Evolutionary conservation across 2,113 vertebrate genomes (phyloP), one percentile per base, ranked within the genome.

Genomic region (Parus major): DNA sequence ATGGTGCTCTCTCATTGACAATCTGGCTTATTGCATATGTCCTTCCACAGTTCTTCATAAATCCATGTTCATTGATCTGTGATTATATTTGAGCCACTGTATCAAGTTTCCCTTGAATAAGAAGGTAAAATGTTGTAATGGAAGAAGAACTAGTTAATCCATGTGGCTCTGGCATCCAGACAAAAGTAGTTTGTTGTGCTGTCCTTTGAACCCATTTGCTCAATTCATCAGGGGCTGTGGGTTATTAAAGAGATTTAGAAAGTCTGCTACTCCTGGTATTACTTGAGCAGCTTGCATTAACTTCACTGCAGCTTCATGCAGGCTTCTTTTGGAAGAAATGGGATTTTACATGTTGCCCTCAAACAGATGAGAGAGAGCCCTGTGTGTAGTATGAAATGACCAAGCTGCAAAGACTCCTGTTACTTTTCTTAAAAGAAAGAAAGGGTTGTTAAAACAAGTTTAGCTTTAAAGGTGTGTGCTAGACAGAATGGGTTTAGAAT

Each of bases 161-260:
- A 8, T 20, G 49, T 75, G 76, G 76, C 70, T 82, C 86, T 96
- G 92, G 90, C 93, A 84, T 78, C 44, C 61, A 84, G 86, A 88
- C 77, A 92, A 81, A 93, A 88, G 64, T 50, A 88, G 92, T 95
- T 96, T 95, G 76, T 94, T 96, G 69, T 29, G 28, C 55, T 94
- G 92, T 90, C 76, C 94, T 96, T 95, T 90, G 90, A 97, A 95
- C 80, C 72, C 50, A 46, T 86, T 97, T 93, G 55, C 72, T 90
- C 90, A 90, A 55, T 86, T 92, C 31, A 14, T 18, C 0, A 5
- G 11, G 44, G 68, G 20, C 49, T 81, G 29, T 49, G 82, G 60
- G 76, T 81, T 90, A 53, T 64, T 94, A 33, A 86, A 90, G 91
- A 89, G 70, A 75, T 85, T 82, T 92, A 90, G 78, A 33, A 80